These are phyloP conservation scores for Petrosia ficiformis DNA, from an alignment of 37 sponge, comb jelly and placozoan species.

Conservation along the genomic window DNA sequence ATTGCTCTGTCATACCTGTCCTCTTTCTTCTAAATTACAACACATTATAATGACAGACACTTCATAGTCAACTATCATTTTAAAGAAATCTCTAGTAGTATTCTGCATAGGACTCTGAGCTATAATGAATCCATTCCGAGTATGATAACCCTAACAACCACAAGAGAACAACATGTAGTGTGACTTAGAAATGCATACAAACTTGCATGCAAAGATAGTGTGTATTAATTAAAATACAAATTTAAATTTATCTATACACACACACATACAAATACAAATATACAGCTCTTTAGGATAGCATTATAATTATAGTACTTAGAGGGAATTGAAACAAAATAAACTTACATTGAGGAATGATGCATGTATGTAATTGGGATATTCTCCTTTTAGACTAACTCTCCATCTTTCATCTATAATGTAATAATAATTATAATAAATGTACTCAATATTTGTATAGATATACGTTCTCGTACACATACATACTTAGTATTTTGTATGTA, in stretches of 20 bases:
- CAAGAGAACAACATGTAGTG: neutral
- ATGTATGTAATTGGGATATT: conserved; percentile 59
- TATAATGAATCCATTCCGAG: conserved; percentile 59
- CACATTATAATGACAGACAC: conserved; percentile 34
- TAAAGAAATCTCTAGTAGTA: conserved; percentile 62
- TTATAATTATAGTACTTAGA: too few relatives aligned
- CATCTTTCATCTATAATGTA: conserved; percentile 47
- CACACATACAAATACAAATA: too few relatives aligned
- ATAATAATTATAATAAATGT: too few relatives aligned
- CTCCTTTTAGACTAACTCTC: conserved; percentile 43
- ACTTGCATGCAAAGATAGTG: neutral
- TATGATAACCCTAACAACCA: conserved; percentile 59
- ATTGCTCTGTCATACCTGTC: neutral
- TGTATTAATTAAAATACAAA: too few relatives aligned
- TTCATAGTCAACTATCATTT: conserved; percentile 41
- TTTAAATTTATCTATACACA: too few relatives aligned
- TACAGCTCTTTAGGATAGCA: too few relatives aligned
- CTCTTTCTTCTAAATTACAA: conserved; percentile 40
- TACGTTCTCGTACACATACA: too few relatives aligned
- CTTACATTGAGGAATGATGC: conserved; percentile 49
- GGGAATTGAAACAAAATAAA: neutral
- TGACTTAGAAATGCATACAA: neutral
- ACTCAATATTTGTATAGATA: too few relatives aligned
- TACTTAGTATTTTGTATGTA: too few relatives aligned
- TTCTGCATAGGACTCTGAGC: conserved; percentile 58